phyloP scores from a whole-genome alignment of 1,140 invertebrate species.

The Atta cephalotes region DNA sequence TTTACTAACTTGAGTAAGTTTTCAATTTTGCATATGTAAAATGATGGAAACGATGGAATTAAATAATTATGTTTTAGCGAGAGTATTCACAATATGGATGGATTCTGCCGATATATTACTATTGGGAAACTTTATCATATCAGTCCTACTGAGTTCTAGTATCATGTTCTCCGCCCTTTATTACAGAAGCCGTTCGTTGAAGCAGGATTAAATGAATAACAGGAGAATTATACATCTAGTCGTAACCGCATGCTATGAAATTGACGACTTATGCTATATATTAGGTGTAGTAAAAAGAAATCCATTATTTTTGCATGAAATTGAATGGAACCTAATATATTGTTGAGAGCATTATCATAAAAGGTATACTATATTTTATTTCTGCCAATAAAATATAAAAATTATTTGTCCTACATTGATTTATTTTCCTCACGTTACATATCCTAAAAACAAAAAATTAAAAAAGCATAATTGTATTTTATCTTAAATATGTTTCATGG shows the following conservation, averaged over 20 bases:
- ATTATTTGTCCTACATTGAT: background rate
- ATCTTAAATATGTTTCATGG: background rate
- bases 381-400: background rate
- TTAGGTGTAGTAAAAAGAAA: too few species aligned
- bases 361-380: background rate
- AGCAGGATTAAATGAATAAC: slow-evolving; percentile 73
- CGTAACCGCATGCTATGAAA: background rate
- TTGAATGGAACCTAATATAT: too few species aligned
- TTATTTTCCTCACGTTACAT: slow-evolving; percentile 5
- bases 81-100: slow-evolving; percentile 86
- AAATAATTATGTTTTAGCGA: slow-evolving; percentile 76
- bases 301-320: too few species aligned
- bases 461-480: background rate
- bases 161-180: slow-evolving; percentile 83
- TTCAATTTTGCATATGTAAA: background rate
- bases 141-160: slow-evolving; percentile 82
- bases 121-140: slow-evolving; percentile 84
- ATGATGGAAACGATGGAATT: background rate
- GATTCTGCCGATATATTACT: slow-evolving; percentile 86
- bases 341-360: background rate
- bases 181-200: slow-evolving; percentile 76
- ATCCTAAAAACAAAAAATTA: background rate
- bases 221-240: slow-evolving; percentile 24
- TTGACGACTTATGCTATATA: background rate
- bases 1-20: slow-evolving; percentile 90